Conservation (phyloP, 2,113 vertebrate genomes). For the Scatophagus argus region DNA sequence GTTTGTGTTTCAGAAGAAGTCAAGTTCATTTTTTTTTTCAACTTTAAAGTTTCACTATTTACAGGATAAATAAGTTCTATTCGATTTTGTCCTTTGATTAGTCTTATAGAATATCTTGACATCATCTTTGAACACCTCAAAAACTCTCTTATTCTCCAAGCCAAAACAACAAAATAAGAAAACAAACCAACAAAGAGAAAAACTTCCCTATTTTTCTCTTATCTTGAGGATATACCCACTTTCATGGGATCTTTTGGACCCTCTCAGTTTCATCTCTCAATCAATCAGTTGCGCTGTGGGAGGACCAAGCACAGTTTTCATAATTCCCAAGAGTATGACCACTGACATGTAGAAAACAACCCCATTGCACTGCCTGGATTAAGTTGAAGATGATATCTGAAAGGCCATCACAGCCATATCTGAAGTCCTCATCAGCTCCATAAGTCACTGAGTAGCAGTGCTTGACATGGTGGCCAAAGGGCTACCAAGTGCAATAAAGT, state of each 20-base stretch:
- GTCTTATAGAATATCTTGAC: conserved; percentile 78
- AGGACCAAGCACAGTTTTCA: conserved; percentile 32
- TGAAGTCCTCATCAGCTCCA: conserved; percentile 51
- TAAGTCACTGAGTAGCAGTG: conserved; percentile 33
- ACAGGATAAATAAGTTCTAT: conserved; percentile 85
- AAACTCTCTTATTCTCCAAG: conserved; percentile 55
- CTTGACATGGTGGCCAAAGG: conserved; percentile 40
- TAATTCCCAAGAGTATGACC: conserved; percentile 30
- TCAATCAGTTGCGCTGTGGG: conserved; percentile 34
- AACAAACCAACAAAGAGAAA: conserved; percentile 16
- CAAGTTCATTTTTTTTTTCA: conserved; percentile 69
- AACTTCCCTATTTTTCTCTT: conserved; percentile 24
- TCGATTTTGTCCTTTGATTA: conserved; percentile 70
- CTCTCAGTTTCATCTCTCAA: conserved; percentile 40
- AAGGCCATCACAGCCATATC: conserved; percentile 38
- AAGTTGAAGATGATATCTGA: conserved; percentile 50
- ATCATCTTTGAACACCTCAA: conserved; percentile 77
- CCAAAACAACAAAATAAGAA: conserved; percentile 48
- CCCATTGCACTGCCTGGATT: conserved; percentile 34
- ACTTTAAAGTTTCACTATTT: conserved; percentile 83
- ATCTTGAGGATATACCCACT: conserved; percentile 44
- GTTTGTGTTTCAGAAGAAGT: conserved; percentile 81
- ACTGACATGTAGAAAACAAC: conserved; percentile 41
- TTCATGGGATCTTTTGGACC: conserved; percentile 34
- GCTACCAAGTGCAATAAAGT: conserved; percentile 66